Percentiles rank a stretch among this genome's conserved stretches.
Evolutionary conservation across 2,113 vertebrate genomes (phyloP).

Genomic region (Chinchilla lanigera): DNA sequence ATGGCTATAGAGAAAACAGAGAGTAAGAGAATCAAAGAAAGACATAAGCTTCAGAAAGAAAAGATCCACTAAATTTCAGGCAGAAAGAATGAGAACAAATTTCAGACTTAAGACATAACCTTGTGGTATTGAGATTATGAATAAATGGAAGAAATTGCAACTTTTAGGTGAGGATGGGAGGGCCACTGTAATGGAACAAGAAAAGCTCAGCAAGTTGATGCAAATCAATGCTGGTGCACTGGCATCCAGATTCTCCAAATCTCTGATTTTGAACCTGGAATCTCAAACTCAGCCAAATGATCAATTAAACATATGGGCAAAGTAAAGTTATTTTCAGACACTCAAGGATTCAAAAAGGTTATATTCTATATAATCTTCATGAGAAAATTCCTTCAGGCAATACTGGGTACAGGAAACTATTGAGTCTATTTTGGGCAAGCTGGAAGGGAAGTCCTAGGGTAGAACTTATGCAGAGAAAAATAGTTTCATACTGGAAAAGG

Average conservation of each 20-base stretch:
- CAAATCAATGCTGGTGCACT: background rate
- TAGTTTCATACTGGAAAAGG: constrained; percentile 10
- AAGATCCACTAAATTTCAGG: background rate
- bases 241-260: background rate
- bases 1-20: background rate
- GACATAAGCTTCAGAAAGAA: background rate
- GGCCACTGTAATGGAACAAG: background rate
- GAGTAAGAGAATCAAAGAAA: background rate
- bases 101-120: background rate
- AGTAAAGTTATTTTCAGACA: constrained; percentile 8
- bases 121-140: background rate
- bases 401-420: background rate
- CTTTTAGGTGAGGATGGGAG: background rate
- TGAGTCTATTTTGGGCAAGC: background rate
- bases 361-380: background rate
- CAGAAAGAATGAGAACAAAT: constrained; percentile 27
- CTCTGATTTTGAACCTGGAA: background rate
- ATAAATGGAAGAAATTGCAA: background rate
- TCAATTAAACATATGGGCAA: background rate
- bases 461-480: background rate
- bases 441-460: background rate
- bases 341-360: background rate
- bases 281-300: background rate
- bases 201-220: background rate
- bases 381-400: background rate